Base-by-base conservation (phyloP, 2,797 vertebrate species). In the Pipistrellus pipistrellus region DNA sequence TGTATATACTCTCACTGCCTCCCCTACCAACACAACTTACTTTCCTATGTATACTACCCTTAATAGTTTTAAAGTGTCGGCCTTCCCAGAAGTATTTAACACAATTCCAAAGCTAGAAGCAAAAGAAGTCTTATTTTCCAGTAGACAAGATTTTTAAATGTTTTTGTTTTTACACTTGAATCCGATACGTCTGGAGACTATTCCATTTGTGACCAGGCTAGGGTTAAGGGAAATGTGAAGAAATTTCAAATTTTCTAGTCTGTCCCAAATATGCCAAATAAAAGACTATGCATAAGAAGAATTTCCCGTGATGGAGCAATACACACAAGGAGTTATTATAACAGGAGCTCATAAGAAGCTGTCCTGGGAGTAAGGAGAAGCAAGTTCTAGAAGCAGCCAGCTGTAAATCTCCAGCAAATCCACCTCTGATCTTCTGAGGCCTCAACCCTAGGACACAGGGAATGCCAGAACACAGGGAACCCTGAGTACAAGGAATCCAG, bases 151-250 rank as follows among this genome's bases (percentile, higher is more conserved):
- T 71, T 83, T 21, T 71, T 13, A 23, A 77, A 13, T n/a, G 13
- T 81, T 38, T 83, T 48, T 64, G 53, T 78, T 85, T 80, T 88
- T 92, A n/a, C 14, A 76, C 89, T 35, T 84, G 21, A 69, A 44
- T 66, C 30, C 3, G 38, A 46, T 44, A 30, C 55, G 23, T 87
- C 62, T 64, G 71, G 21, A 69, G 27, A 66, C 18, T 62, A 18
- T 59, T 88, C 30, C 73, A 4, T 88, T 68, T 59, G 21, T 89
- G 41, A 76, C 78, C n/a, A 88, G 46, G 8, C 6, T 66, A 68
- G 5, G n/a, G 14, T 83, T 96, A 66, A 94, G 48, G 85, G 27
- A 86, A 9, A 46, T 8, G 14, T 17, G 71, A 88, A 53, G 18
- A 94, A 84, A 81, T 11, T 81, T 90, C 23, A 66, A 72, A 80